These are phyloP conservation scores for Clanis bilineata DNA, from an alignment of 2,888 invertebrate species.

Conservation along the genomic window DNA sequence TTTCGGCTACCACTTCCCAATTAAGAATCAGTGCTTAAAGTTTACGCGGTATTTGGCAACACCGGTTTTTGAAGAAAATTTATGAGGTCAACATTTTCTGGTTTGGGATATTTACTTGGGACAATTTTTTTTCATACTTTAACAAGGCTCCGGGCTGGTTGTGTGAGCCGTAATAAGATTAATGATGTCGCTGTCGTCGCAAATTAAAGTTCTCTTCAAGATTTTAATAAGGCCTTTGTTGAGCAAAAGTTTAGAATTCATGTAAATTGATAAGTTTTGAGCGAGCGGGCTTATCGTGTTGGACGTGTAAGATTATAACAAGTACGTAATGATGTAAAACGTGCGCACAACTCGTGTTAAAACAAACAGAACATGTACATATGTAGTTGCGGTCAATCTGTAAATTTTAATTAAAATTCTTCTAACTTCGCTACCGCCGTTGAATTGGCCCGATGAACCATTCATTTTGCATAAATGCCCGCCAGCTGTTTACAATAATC, in stretches of 20 bases:
- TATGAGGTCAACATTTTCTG: slow-evolving; percentile 17
- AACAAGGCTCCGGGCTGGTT: slow-evolving; percentile 30
- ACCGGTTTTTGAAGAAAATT: not conserved
- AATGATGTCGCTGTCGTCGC: slow-evolving; percentile 67
- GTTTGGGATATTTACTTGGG: slow-evolving; percentile 36
- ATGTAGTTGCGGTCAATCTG: slow-evolving; percentile 7
- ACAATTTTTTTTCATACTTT: slow-evolving; percentile 31
- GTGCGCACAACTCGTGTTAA: not conserved
- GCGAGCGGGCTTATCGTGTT: slow-evolving; percentile 18
- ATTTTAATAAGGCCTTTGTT: slow-evolving; percentile 72
- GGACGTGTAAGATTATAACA: not conserved
- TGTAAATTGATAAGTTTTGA: slow-evolving; percentile 64
- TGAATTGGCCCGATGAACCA: slow-evolving; percentile 69
- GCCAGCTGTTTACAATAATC: slow-evolving; percentile 80
- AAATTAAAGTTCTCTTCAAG: slow-evolving; percentile 70
- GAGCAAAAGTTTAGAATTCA: slow-evolving; percentile 57
- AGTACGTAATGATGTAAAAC: not conserved
- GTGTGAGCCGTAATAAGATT: slow-evolving; percentile 61
- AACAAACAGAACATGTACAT: slow-evolving; percentile 1
- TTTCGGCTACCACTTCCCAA: slow-evolving; percentile 39
- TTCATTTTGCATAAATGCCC: slow-evolving; percentile 78
- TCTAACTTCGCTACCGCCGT: slow-evolving; percentile 65
- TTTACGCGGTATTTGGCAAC: slow-evolving; percentile 10
- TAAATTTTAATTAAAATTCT: not conserved
- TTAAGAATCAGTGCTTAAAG: slow-evolving; percentile 28